These are phyloP conservation scores for Falcaria lacertinaria DNA, from an alignment of 2,888 invertebrate species.

Conservation along the genomic window DNA sequence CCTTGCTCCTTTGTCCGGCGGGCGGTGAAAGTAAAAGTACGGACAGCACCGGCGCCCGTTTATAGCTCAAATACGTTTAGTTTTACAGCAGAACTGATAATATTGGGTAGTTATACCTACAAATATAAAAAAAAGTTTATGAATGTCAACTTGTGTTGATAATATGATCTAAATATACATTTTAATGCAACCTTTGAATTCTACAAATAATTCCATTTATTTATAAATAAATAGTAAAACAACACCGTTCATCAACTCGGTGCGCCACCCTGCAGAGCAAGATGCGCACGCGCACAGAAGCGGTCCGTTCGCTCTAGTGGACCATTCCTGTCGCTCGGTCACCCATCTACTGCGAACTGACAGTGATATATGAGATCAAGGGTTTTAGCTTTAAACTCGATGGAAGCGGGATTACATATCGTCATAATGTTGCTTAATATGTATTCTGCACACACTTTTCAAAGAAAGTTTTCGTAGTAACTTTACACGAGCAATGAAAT, in stretches of 20 bases:
- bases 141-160: too few relatives aligned
- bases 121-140: too few relatives aligned
- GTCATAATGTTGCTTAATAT: too few relatives aligned
- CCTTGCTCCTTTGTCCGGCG: slow-evolving; percentile 35
- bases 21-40: slow-evolving; percentile 61
- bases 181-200: too few relatives aligned
- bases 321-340: slow-evolving; percentile 46
- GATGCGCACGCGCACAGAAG: slow-evolving; percentile 35
- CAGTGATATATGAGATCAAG: slow-evolving; percentile 32
- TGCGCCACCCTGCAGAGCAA: slow-evolving; percentile 8
- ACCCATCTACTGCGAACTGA: slow-evolving; percentile 41
- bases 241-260: slow-evolving; percentile 12
- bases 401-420: not conserved
- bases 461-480: too few relatives aligned
- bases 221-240: slow-evolving; percentile 12
- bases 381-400: not conserved
- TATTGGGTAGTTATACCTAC: too few relatives aligned
- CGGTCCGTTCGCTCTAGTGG: slow-evolving; percentile 20
- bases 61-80: slow-evolving; percentile 30
- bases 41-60: slow-evolving; percentile 12
- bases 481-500: too few relatives aligned
- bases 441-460: too few relatives aligned
- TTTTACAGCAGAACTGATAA: slow-evolving; percentile 21
- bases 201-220: too few relatives aligned
- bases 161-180: too few relatives aligned